These are phyloP conservation scores for Apodemus sylvaticus DNA, from an alignment of 2,113 vertebrate species.

Conservation along the genomic window DNA sequence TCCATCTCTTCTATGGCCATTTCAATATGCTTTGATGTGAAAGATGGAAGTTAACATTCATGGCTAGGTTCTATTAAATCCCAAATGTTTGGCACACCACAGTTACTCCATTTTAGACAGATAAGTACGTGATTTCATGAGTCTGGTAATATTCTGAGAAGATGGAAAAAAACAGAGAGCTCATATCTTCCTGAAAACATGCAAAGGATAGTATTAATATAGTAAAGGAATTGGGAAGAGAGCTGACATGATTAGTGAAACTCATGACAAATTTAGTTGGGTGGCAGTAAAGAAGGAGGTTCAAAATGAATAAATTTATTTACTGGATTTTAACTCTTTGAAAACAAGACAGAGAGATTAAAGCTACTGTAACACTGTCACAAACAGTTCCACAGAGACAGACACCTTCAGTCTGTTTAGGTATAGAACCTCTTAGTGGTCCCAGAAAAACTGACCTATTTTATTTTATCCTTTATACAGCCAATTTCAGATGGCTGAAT, in stretches of 20 bases:
- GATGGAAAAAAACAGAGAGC: not conserved
- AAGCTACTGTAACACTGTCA: not conserved
- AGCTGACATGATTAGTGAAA: not conserved
- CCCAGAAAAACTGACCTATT: conserved; percentile 65
- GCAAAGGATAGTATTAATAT: not conserved
- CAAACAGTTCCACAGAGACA: not conserved
- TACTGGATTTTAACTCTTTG: conserved; percentile 57
- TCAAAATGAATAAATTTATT: conserved; percentile 35
- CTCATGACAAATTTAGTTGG: not conserved
- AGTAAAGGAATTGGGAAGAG: not conserved
- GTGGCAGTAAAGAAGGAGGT: not conserved
- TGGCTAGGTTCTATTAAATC: not conserved
- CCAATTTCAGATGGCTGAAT: conserved; percentile 72
- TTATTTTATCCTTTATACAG: conserved; percentile 72
- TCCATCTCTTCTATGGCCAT: not conserved
- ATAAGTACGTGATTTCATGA: not conserved
- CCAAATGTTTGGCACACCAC: conserved; percentile 5
- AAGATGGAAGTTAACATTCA: not conserved
- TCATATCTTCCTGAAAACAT: conserved; percentile 4
- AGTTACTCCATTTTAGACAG: not conserved
- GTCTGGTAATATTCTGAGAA: not conserved
- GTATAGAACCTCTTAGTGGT: conserved; percentile 59
- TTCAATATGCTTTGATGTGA: not conserved
- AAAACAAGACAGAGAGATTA: conserved; percentile 31
- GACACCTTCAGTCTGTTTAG: conserved; percentile 52